Percentiles rank a stretch among this genome's conserved stretches.
These are phyloP conservation scores for Nestor notabilis DNA, from an alignment of 2,113 vertebrate genomes.

Conservation along the genomic window DNA sequence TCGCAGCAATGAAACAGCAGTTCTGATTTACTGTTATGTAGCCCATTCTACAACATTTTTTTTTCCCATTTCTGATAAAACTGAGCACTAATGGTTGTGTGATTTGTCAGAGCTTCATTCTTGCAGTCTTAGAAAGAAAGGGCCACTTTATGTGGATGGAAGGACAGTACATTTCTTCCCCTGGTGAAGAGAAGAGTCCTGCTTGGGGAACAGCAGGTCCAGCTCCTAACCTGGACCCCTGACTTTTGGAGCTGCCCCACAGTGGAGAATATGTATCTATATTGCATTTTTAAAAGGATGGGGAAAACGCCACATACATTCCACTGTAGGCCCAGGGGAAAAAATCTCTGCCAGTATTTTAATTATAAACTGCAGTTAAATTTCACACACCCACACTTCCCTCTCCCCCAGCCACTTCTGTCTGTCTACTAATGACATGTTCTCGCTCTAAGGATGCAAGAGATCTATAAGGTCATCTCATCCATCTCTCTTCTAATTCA, in stretches of 20 bases:
- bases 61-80: not conserved
- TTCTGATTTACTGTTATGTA: not conserved
- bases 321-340: not conserved
- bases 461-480: not conserved
- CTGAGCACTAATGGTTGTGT: accelerated
- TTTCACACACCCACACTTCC: not conserved
- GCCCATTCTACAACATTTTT: not conserved
- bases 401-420: not conserved
- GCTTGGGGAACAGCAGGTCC: not conserved
- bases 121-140: not conserved
- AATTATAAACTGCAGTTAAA: not conserved
- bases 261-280: not conserved
- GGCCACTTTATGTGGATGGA: not conserved
- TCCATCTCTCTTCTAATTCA: not conserved
- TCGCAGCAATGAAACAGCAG: not conserved
- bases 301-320: not conserved
- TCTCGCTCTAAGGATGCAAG: not conserved
- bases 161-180: not conserved
- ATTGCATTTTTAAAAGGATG: not conserved
- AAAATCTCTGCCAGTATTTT: not conserved
- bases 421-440: not conserved
- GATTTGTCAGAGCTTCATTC: not conserved
- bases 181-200: not conserved
- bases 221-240: not conserved
- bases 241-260: not conserved